phyloP scores from a whole-genome alignment of 2,888 invertebrate genomes.

The Plagodis dolabraria region DNA sequence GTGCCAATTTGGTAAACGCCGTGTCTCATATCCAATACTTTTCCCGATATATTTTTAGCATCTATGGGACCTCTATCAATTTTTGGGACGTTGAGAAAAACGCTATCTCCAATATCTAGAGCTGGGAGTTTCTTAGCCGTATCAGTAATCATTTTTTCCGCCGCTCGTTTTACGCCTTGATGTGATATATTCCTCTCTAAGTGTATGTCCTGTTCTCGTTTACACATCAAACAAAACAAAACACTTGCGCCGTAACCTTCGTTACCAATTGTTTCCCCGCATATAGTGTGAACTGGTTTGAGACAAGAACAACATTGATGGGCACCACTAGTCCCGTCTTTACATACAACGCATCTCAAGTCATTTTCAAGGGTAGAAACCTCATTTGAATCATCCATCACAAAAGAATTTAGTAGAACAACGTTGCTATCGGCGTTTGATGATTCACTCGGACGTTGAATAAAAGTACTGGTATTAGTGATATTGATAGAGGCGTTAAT shows the following conservation, averaged over 20 bases:
- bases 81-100: constrained; percentile 6
- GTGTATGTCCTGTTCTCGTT: background rate
- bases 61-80: constrained; percentile 6
- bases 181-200: background rate
- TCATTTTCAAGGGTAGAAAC: background rate
- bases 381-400: background rate
- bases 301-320: constrained; percentile 2
- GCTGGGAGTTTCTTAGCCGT: constrained; percentile 7
- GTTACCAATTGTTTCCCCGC: background rate
- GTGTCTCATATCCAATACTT: constrained; percentile 3
- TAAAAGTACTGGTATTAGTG: too few species aligned
- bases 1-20: constrained; percentile 2
- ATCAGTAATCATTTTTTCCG: constrained; percentile 4
- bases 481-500: too few species aligned
- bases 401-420: constrained; percentile 3
- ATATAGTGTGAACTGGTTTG: background rate
- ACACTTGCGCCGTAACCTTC: constrained; percentile 1
- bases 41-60: constrained; percentile 2
- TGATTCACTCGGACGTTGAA: background rate
- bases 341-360: constrained; percentile 4
- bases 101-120: constrained; percentile 1
- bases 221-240: constrained; percentile 4
- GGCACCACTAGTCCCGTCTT: constrained; percentile 1
- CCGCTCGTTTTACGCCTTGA: constrained; percentile 1
- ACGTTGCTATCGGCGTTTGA: constrained; percentile 1